Conservation (phyloP, 2,113 vertebrate species). For the Peromyscus polionotus region DNA sequence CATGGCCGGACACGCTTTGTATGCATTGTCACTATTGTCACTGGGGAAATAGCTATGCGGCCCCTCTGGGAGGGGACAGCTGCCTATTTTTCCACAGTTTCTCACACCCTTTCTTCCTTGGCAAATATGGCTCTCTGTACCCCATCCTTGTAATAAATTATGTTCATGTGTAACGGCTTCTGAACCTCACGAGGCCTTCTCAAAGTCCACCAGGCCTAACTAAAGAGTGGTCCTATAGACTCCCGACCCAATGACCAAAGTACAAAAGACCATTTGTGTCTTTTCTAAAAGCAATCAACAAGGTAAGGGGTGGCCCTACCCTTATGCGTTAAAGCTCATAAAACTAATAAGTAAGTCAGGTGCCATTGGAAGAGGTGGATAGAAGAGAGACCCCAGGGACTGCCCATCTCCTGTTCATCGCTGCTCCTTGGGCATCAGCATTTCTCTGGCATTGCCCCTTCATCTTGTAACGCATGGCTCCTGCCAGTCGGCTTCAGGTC, state of each 20-base stretch:
- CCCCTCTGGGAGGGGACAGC: background rate
- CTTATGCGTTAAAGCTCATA: background rate
- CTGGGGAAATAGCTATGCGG: background rate
- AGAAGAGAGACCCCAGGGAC: background rate
- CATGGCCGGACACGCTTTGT: background rate
- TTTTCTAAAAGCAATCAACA: background rate
- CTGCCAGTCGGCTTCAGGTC: background rate
- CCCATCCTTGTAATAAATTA: background rate
- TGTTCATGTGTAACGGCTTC: background rate
- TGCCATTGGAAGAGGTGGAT: background rate
- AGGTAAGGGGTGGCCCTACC: background rate
- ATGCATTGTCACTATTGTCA: accelerated
- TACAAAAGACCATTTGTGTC: background rate
- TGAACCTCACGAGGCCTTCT: background rate
- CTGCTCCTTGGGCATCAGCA: background rate
- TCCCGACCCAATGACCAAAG: background rate
- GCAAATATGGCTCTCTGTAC: background rate
- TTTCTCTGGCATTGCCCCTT: too few species aligned
- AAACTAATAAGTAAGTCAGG: background rate
- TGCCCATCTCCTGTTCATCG: background rate
- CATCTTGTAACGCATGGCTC: accelerated
- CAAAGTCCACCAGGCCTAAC: background rate
- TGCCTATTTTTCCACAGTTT: background rate
- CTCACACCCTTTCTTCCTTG: background rate
- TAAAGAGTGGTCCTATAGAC: background rate